phyloP scores from a whole-genome alignment of 2,113 vertebrate genomes.

The Nesogale talazaci region DNA sequence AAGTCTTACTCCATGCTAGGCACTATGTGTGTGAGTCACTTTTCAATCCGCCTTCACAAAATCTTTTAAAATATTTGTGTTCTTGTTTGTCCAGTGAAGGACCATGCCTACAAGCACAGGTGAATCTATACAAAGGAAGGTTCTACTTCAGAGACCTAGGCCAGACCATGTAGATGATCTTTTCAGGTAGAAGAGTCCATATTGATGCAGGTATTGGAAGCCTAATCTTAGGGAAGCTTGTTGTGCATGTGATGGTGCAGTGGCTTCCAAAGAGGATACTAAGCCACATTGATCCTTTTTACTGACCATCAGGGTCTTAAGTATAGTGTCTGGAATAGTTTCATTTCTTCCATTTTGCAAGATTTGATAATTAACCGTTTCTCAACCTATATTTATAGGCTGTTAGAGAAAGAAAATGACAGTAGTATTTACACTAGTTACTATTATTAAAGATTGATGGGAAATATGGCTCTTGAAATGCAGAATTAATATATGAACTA shows the following conservation, averaged over 20 bases:
- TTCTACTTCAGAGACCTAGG: neutral
- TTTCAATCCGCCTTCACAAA: neutral
- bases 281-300: neutral
- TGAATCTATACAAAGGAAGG: neutral
- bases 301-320: neutral
- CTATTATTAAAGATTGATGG: neutral
- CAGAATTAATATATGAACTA: constrained; percentile 28
- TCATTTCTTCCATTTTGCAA: neutral
- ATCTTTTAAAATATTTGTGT: neutral
- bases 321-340: neutral
- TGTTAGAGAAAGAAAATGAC: neutral
- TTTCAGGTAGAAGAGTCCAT: neutral
- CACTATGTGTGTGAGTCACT: neutral
- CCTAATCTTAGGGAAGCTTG: neutral
- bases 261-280: neutral
- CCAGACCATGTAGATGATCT: neutral
- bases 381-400: constrained; percentile 12
- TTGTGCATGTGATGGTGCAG: neutral
- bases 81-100: neutral
- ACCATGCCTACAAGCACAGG: neutral
- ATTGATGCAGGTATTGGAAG: neutral
- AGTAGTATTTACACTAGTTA: neutral
- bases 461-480: constrained; percentile 42
- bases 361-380: constrained; percentile 10
- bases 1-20: neutral